These are phyloP conservation scores for Pseudomyrmex gracilis DNA, from an alignment of 1,140 invertebrate genomes.

Conservation along the genomic window DNA sequence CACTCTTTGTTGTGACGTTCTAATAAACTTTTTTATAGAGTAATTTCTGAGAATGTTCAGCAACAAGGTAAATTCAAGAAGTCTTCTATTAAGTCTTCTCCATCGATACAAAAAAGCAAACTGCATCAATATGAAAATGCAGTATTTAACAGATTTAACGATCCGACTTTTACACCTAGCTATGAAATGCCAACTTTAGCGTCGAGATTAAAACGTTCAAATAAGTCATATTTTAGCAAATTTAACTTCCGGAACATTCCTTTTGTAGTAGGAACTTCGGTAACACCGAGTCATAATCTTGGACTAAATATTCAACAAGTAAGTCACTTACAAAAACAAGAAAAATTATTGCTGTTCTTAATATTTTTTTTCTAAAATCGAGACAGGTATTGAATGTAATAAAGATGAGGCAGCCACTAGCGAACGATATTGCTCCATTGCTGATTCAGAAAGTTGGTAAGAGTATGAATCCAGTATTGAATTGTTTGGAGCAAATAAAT, in stretches of 20 bases:
- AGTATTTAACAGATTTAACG: constrained; percentile 35
- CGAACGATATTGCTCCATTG: constrained; percentile 67
- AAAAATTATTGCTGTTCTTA: neutral
- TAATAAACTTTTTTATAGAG: constrained; percentile 4
- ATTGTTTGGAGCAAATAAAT: constrained; percentile 71
- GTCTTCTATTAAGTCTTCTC: neutral
- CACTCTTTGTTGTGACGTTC: no score
- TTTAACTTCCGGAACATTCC: constrained; percentile 86
- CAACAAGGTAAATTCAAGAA: constrained; percentile 18
- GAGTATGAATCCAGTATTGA: constrained; percentile 75
- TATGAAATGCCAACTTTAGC: constrained; percentile 86
- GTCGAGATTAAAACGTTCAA: constrained; percentile 85
- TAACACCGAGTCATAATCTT: constrained; percentile 86
- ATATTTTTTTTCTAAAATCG: neutral
- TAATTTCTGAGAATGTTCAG: neutral
- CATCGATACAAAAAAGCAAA: neutral
- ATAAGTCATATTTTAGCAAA: constrained; percentile 82
- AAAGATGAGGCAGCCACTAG: constrained; percentile 82
- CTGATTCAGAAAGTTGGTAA: constrained; percentile 79
- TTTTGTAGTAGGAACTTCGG: constrained; percentile 86
- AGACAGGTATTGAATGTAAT: constrained; percentile 84
- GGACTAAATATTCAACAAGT: constrained; percentile 87
- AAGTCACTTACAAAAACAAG: constrained; percentile 1
- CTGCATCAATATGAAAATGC: constrained; percentile 16
- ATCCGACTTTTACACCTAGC: constrained; percentile 75